Evolutionary conservation across 2,888 invertebrate species (phyloP).

Genomic region (Phyto melanocephala): DNA sequence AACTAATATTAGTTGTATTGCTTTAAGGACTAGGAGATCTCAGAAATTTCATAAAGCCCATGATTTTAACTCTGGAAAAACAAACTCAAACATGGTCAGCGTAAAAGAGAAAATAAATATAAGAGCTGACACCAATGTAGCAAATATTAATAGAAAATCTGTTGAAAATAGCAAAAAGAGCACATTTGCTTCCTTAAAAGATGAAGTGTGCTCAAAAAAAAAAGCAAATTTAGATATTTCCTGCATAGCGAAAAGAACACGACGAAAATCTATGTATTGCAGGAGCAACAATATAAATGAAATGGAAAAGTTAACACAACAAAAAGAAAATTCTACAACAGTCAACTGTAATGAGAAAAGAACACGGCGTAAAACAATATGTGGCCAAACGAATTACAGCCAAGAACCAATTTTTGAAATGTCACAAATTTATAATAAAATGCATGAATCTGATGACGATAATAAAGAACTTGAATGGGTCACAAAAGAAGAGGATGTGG

Average conservation of each 20-base stretch:
- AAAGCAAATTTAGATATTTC: conserved; percentile 19
- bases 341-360: conserved; percentile 25
- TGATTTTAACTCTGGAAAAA: not conserved
- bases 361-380: conserved; percentile 43
- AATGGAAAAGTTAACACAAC: not conserved
- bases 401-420: not conserved
- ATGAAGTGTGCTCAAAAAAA: not conserved
- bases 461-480: not conserved
- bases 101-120: not conserved
- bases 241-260: conserved; percentile 32
- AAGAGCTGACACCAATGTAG: not conserved
- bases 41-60: not conserved
- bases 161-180: not conserved
- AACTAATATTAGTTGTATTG: conserved; percentile 18
- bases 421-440: conserved; percentile 24
- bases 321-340: not conserved
- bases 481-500: not conserved
- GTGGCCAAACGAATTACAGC: conserved; percentile 3
- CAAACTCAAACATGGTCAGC: not conserved
- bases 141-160: not conserved
- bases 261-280: not conserved
- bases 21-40: conserved; percentile 29
- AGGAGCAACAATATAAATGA: not conserved
- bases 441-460: not conserved
- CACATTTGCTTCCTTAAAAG: not conserved